Evolutionary conservation across 1,140 invertebrate species (phyloP).

Genomic region (Pteromalus puparum): DNA sequence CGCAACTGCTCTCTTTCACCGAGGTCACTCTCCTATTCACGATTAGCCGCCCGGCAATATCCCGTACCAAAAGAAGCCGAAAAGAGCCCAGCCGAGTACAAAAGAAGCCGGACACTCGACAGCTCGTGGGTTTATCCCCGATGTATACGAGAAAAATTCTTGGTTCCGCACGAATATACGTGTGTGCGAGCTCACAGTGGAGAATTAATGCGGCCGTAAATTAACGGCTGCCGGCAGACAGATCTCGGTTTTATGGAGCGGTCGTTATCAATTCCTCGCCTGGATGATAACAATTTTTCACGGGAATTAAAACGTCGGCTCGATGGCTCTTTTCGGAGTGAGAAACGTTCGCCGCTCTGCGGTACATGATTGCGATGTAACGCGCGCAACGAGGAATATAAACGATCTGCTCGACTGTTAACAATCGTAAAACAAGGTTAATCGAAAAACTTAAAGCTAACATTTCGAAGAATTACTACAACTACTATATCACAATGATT

Average conservation of each 20-base stretch:
- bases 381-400: neutral
- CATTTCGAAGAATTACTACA: neutral
- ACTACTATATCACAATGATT: neutral
- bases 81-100: neutral
- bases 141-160: neutral
- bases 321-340: neutral
- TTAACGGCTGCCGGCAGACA: slow-evolving; percentile 13
- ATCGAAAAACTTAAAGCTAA: neutral
- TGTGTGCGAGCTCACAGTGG: neutral
- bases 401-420: neutral
- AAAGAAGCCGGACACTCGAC: neutral
- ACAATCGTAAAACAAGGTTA: neutral
- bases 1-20: neutral
- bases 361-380: neutral
- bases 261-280: neutral
- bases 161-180: neutral
- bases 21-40: neutral
- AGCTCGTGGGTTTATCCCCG: no score
- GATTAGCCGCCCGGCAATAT: neutral
- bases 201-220: slow-evolving; percentile 17
- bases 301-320: neutral
- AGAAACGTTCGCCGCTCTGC: neutral
- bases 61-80: neutral
- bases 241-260: slow-evolving; percentile 26
- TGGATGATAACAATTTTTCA: slow-evolving; percentile 9